Evolutionary conservation across 2,888 invertebrate genomes (phyloP).

Genomic region (Sinotaia quadrata): DNA sequence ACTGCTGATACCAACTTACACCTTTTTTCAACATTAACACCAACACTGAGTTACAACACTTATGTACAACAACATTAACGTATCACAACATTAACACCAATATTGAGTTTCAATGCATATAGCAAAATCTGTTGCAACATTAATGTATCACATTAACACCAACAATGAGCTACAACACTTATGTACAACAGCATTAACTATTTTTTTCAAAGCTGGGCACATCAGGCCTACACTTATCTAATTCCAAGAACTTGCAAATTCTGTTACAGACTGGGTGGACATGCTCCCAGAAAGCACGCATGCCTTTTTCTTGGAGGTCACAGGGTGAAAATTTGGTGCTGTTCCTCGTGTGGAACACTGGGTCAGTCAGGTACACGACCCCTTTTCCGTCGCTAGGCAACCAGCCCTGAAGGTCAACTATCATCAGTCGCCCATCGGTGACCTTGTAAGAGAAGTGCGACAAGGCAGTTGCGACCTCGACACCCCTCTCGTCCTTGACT

Average conservation of each 20-base stretch:
- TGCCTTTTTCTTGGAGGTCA: slow-evolving; percentile 35
- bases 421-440: slow-evolving; percentile 33
- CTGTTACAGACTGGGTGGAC: slow-evolving; percentile 38
- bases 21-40: too few relatives aligned
- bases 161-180: too few relatives aligned
- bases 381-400: slow-evolving; percentile 30
- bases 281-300: slow-evolving; percentile 35
- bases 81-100: too few relatives aligned
- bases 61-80: too few relatives aligned
- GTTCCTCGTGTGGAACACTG: slow-evolving; percentile 36
- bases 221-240: slow-evolving; percentile 21
- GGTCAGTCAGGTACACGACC: slow-evolving; percentile 39
- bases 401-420: slow-evolving; percentile 42
- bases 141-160: too few relatives aligned
- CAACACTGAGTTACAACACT: too few relatives aligned
- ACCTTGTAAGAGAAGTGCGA: slow-evolving; percentile 35
- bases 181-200: too few relatives aligned
- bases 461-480: slow-evolving; percentile 36
- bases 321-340: slow-evolving; percentile 27
- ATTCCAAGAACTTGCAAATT: slow-evolving; percentile 31
- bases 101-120: too few relatives aligned
- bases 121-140: too few relatives aligned
- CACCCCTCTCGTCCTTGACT: slow-evolving; percentile 12
- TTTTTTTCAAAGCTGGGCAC: too few relatives aligned
- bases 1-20: too few relatives aligned